Evolutionary conservation across 2,888 invertebrate genomes (phyloP).

Genomic region (Lapara coniferarum): DNA sequence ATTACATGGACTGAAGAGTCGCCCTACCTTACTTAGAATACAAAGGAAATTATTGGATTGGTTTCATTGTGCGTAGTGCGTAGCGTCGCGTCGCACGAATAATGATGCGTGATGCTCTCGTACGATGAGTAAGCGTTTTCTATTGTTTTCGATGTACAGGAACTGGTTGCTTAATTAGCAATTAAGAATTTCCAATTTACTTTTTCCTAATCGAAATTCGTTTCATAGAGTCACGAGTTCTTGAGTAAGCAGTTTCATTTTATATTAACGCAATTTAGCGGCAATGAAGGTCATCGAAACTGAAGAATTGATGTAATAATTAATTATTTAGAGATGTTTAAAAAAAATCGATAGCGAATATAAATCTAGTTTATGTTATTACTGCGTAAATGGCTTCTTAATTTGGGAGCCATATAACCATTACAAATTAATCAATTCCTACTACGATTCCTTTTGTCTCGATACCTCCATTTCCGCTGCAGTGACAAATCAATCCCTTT

Average conservation of each 20-base stretch:
- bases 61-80: conserved; percentile 55
- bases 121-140: conserved; percentile 55
- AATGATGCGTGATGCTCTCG: conserved; percentile 48
- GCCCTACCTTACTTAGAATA: conserved; percentile 69
- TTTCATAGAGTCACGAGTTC: conserved; percentile 33
- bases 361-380: no score
- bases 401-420: no score
- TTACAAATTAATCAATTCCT: conserved; percentile 4
- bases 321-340: no score
- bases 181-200: conserved; percentile 34
- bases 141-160: conserved; percentile 48
- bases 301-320: no score
- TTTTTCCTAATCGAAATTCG: conserved; percentile 33
- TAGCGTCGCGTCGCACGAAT: conserved; percentile 43
- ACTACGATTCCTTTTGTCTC: conserved; percentile 11
- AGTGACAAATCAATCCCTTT: conserved; percentile 28
- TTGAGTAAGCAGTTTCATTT: neutral
- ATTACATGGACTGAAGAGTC: conserved; percentile 57
- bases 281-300: neutral
- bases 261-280: neutral
- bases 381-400: no score
- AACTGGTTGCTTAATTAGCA: conserved; percentile 37
- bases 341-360: neutral
- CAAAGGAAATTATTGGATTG: conserved; percentile 62
- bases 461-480: conserved; percentile 24